Percentiles rank a stretch among this genome's conserved stretches.
Conservation (phyloP, 2,888 invertebrate species). For the Lissocephala sabroskyi region DNA sequence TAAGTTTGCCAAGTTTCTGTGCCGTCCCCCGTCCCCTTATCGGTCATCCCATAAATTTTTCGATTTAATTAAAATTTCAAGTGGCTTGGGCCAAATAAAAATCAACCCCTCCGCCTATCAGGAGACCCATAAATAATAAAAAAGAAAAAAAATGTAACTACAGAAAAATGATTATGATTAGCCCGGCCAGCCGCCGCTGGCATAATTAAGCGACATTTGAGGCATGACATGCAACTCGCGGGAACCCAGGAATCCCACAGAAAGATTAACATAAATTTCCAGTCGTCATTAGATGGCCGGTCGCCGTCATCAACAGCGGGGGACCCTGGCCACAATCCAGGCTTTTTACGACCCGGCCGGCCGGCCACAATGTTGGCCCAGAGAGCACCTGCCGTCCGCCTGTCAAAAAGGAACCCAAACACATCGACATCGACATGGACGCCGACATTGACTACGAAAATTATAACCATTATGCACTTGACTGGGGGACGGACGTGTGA, state of each 20-base stretch:
- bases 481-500: conserved; percentile 26
- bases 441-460: conserved; percentile 40
- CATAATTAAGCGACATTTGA: conserved; percentile 65
- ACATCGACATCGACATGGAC: background rate
- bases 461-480: conserved; percentile 52
- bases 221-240: conserved; percentile 57
- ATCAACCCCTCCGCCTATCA: conserved; percentile 19
- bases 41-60: conserved; percentile 41
- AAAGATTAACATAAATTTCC: conserved; percentile 58
- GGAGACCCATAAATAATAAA: conserved; percentile 48
- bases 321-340: background rate
- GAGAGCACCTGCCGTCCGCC: conserved; percentile 31
- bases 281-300: conserved; percentile 36
- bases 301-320: no score
- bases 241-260: background rate
- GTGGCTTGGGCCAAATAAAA: conserved; percentile 22
- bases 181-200: background rate
- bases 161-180: conserved; percentile 34
- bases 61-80: conserved; percentile 49
- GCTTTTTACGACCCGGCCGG: conserved; percentile 36
- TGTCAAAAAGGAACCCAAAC: conserved; percentile 26
- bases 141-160: conserved; percentile 27
- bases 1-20: no score
- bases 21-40: conserved; percentile 20
- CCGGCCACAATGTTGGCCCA: conserved; percentile 13